phyloP scores from a whole-genome alignment of 30 jellyfish, hydroid and myxozoan genomes.

The Aurelia sp. region DNA sequence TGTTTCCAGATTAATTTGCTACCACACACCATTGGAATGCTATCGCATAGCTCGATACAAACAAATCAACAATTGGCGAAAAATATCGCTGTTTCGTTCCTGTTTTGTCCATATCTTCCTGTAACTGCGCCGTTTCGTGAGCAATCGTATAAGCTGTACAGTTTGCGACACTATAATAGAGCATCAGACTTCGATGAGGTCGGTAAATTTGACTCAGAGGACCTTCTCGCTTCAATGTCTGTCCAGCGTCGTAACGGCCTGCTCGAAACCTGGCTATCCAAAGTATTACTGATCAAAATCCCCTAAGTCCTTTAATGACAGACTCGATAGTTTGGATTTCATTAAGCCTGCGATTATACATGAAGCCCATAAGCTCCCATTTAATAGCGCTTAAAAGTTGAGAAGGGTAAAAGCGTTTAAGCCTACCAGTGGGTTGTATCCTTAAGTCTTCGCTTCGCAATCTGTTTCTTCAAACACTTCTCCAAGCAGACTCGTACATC shows the following conservation, averaged over 20 bases:
- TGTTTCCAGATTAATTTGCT: too few species aligned
- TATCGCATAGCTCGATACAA: too few species aligned
- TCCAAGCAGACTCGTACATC: not conserved
- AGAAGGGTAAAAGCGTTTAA: constrained; percentile 35
- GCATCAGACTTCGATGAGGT: too few species aligned
- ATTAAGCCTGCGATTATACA: constrained; percentile 78
- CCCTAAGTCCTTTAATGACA: constrained; percentile 15
- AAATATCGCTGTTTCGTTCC: too few species aligned
- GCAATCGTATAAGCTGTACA: too few species aligned
- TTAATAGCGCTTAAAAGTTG: constrained; percentile 67
- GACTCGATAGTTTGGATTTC: constrained; percentile 73
- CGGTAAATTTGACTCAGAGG: too few species aligned
- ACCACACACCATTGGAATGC: too few species aligned
- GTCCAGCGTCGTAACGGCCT: not conserved
- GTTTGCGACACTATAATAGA: too few species aligned
- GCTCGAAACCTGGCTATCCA: constrained; percentile 15
- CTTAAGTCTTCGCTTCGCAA: not conserved
- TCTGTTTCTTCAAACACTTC: not conserved
- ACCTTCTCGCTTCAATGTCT: too few species aligned
- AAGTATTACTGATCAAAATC: not conserved
- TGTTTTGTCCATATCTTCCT: too few species aligned
- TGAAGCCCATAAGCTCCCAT: constrained; percentile 48
- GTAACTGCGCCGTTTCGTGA: too few species aligned
- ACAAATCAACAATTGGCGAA: too few species aligned
- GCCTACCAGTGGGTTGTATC: constrained; percentile 41